Conservation (phyloP, 2,888 invertebrate species). For the Melikaiella ostensackeni region DNA sequence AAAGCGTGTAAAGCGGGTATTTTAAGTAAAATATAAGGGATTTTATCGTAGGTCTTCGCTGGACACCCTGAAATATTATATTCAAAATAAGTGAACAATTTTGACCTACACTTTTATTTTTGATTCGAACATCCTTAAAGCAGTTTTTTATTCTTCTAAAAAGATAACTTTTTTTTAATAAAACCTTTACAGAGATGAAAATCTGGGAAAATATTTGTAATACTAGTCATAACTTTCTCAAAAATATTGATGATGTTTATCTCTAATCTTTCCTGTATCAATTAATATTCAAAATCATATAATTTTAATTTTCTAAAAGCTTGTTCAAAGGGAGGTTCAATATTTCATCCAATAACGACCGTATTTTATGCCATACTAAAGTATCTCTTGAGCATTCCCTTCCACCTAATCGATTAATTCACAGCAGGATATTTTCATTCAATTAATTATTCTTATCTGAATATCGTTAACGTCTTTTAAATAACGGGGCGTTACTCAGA, state of each 20-base stretch:
- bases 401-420: slow-evolving; percentile 31
- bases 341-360: slow-evolving; percentile 4
- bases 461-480: slow-evolving; percentile 32
- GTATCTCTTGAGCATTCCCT: not conserved
- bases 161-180: no score
- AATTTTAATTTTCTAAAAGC: slow-evolving; percentile 12
- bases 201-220: not conserved
- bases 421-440: slow-evolving; percentile 31
- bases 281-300: slow-evolving; percentile 15
- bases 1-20: no score
- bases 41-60: no score
- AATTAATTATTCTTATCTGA: slow-evolving; percentile 37
- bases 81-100: no score
- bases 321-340: slow-evolving; percentile 10
- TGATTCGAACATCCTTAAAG: no score
- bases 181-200: no score
- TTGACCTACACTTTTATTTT: no score
- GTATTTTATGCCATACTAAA: not conserved
- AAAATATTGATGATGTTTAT: not conserved
- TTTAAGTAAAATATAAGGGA: no score
- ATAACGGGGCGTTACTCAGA: slow-evolving; percentile 24
- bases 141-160: no score
- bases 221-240: not conserved
- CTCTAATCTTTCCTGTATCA: not conserved
- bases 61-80: no score